Evolutionary conservation across 35 echinoderm and acorn worm genomes (phyloP).

Genomic region (Heliocidaris tuberculata): DNA sequence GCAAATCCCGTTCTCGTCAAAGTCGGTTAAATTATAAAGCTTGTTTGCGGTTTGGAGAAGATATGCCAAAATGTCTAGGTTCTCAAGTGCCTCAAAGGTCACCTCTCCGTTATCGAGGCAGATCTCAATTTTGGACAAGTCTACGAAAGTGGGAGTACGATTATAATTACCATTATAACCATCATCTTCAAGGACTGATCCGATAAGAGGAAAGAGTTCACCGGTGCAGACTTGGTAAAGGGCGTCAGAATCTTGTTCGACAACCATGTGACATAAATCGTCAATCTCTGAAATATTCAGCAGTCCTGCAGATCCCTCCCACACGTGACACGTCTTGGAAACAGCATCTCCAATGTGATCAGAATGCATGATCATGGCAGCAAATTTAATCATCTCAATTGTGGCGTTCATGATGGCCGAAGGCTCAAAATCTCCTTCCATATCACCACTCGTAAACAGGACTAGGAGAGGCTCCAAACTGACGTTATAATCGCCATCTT

Average conservation of each 20-base stretch:
- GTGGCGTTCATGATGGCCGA: not conserved
- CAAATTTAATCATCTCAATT: not conserved
- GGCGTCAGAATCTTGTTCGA: not conserved
- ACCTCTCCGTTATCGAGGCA: conserved; percentile 21
- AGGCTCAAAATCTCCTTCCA: not conserved
- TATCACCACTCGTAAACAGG: not conserved
- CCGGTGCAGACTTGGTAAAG: not conserved
- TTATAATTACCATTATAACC: not conserved
- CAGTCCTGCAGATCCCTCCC: not conserved
- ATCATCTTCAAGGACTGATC: not conserved
- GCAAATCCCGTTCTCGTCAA: not conserved
- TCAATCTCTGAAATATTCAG: conserved; percentile 6
- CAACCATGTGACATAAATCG: not conserved
- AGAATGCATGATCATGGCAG: not conserved
- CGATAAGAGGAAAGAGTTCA: not conserved
- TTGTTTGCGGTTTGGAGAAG: not conserved
- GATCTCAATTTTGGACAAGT: not conserved
- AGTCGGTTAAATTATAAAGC: not conserved
- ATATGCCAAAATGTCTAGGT: not conserved
- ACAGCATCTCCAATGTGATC: not conserved
- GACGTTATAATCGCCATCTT: not conserved
- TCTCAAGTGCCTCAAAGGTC: not conserved
- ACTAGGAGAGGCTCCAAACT: not conserved
- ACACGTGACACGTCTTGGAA: conserved; percentile 8
- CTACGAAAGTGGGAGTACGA: not conserved